Evolutionary conservation across 1,140 invertebrate species (phyloP), one percentile per base, ranked within the genome.

Genomic region (Mya arenaria): DNA sequence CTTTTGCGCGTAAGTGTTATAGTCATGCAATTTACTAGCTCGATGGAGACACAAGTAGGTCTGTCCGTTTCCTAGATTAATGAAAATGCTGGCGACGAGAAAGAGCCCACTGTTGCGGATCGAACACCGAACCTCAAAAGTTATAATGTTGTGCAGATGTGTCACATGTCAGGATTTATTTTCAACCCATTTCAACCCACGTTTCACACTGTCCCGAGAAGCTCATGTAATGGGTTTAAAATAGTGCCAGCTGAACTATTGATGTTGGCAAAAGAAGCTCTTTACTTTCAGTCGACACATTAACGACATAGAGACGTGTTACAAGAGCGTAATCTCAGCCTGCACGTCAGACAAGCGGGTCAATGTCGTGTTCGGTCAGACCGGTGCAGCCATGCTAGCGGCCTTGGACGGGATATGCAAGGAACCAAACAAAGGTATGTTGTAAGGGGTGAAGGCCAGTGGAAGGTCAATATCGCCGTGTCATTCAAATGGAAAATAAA

Each of bases 391-490:
- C n/a, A 32, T 74, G 1, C 52, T 56, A 1, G 52, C 72, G 19
- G 72, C 72, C 10, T 74, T 60, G 23, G 72, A 56, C 23, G 72
- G 72, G 28, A 32, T 74, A 6, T 74, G 72, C 23, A 56, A 74
- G n/a, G 72, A 74, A 62, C 72, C 72, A 15, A 74, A 74, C 32
- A 58, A 41, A 60, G 62, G 72, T 74, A 62, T 39, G 72, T 39
- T 15, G 10, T 13, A 13, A 48, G 10, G n/a, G 44, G 10, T 48
- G n/a, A n/a, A n/a, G n/a, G n/a, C n/a, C n/a, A n/a, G n/a, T n/a
- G n/a, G 13, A 48, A 48, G 44, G 44, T 48, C n/a, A n/a, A 48
- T 48, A 48, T 48, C 13, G 44, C 13, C 13, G n/a, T 15, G n/a
- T n/a, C 44, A 15, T 48, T 48, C n/a, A 48, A 13, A 48, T 48